Percentiles rank a stretch among this genome's conserved stretches.
phyloP scores from a whole-genome alignment of 2,113 vertebrate species.

The cat (Felis catus) region DNA sequence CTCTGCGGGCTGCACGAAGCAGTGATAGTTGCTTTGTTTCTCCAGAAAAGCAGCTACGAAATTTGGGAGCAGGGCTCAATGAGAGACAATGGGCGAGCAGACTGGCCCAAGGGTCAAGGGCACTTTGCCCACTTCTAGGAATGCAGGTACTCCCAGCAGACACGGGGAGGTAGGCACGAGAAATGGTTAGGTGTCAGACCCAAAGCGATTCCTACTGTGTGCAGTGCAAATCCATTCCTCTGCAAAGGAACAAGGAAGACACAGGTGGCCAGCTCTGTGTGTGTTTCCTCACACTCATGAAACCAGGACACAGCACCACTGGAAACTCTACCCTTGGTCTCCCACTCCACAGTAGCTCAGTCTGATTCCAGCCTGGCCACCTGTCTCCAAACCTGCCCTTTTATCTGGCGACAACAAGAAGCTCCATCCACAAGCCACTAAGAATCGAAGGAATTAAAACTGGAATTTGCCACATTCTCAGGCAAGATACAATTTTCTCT shows the following conservation, averaged over 20 bases:
- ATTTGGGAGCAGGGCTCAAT: neutral
- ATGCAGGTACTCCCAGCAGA: neutral
- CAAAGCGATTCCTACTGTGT: neutral
- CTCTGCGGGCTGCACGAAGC: neutral
- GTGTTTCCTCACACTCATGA: neutral
- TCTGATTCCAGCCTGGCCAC: neutral
- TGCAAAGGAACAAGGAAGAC: neutral
- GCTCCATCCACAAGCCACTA: neutral
- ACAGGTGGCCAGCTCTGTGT: neutral
- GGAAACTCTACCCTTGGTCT: neutral
- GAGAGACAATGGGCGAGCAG: neutral
- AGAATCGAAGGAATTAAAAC: neutral
- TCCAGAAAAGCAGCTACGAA: neutral
- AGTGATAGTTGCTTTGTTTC: neutral
- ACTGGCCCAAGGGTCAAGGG: neutral
- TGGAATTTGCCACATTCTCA: neutral
- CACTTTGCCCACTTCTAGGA: too few species aligned
- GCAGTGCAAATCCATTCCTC: neutral
- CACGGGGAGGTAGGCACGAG: rapidly evolving
- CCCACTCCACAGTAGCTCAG: too few species aligned
- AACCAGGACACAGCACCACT: neutral
- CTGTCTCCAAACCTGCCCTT: neutral
- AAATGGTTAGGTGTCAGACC: neutral
- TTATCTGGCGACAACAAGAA: neutral
- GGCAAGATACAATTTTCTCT: neutral